These are phyloP conservation scores for Nephrotoma appendiculata DNA, from an alignment of 2,888 invertebrate genomes.

Conservation along the genomic window DNA sequence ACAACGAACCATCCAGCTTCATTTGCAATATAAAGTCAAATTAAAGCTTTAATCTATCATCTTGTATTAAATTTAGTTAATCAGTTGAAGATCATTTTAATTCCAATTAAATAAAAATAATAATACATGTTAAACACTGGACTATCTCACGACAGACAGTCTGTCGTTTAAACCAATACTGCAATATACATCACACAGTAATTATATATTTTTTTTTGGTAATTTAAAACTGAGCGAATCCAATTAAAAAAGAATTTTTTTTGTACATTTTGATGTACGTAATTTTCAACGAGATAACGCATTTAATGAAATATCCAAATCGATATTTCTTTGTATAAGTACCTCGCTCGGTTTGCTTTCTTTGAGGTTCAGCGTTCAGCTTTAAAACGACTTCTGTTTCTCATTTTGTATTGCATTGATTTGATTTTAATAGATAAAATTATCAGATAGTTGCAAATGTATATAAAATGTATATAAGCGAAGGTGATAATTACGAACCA, in stretches of 20 bases:
- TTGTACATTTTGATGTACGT: background rate
- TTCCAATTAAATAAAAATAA: background rate
- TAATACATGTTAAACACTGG: background rate
- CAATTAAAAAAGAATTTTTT: background rate
- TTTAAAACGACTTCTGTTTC: background rate
- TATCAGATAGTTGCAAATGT: background rate
- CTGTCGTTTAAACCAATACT: background rate
- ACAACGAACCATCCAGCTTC: too few species aligned
- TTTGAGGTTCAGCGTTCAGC: background rate
- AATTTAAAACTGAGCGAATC: background rate
- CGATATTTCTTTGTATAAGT: background rate
- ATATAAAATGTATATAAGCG: background rate
- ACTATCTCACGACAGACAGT: background rate
- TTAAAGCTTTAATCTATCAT: background rate
- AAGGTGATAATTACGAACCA: background rate
- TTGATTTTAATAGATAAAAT: background rate
- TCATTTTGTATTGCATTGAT: background rate
- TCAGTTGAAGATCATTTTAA: background rate
- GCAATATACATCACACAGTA: background rate
- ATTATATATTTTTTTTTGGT: background rate
- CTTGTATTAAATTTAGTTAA: background rate
- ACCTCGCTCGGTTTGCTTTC: background rate
- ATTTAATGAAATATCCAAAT: background rate
- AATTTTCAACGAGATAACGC: background rate
- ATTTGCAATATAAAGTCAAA: too few species aligned